Conservation (phyloP, 2,888 invertebrate genomes). For the Marronus borbonicus region DNA sequence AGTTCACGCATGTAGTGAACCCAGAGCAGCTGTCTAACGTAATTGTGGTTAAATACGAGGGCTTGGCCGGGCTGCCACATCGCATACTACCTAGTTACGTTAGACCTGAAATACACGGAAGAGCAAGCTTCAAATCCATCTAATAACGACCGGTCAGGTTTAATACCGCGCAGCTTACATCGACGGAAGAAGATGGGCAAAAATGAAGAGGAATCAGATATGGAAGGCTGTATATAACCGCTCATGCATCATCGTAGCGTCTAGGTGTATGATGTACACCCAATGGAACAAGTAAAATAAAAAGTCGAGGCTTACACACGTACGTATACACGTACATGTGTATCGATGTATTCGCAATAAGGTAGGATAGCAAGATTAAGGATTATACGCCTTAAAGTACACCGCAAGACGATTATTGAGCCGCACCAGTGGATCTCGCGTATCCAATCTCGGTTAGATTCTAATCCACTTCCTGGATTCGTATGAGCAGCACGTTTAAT, state of each 20-base stretch:
- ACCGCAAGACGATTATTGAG: slow-evolving; percentile 13
- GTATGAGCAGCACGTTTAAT: neutral
- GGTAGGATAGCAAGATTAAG: neutral
- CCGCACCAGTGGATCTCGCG: slow-evolving; percentile 14
- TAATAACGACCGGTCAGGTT: slow-evolving; percentile 20
- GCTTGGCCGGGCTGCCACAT: no score
- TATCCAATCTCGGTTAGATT: neutral
- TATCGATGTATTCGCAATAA: no score
- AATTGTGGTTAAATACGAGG: no score
- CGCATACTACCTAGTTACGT: no score
- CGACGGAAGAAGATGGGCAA: slow-evolving; percentile 5
- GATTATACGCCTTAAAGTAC: slow-evolving; percentile 25
- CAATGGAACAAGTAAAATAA: neutral
- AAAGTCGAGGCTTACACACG: no score
- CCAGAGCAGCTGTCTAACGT: no score
- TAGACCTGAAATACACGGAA: no score
- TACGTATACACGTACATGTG: no score
- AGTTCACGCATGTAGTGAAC: no score
- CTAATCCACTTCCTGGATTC: slow-evolving; percentile 23
- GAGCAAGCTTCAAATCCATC: no score
- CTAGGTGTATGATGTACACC: neutral
- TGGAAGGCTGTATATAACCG: neutral
- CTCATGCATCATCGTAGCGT: neutral
- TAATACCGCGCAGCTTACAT: neutral
- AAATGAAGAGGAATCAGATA: neutral